A percentile compares a stretch with the other conserved stretches of the same genome.
These are phyloP conservation scores for Trissonchulus sp. DNA, from an alignment of 2,888 invertebrate genomes.

Conservation along the genomic window DNA sequence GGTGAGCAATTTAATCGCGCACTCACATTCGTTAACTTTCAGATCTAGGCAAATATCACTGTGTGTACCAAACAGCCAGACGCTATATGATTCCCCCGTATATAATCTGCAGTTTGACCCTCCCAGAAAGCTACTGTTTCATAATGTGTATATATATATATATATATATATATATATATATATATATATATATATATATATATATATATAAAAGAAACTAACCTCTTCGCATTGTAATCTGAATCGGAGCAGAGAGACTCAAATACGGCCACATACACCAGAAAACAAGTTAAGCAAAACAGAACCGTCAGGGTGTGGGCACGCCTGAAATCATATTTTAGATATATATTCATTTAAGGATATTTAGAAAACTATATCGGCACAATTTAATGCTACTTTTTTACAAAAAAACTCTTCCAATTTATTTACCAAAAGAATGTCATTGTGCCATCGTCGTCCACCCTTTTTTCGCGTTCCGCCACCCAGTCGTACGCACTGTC, in stretches of 20 bases:
- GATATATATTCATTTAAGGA: no score
- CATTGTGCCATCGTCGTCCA: slow-evolving; percentile 58
- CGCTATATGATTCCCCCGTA: not conserved
- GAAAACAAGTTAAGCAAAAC: slow-evolving; percentile 54
- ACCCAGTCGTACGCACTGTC: not conserved
- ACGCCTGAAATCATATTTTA: slow-evolving; percentile 55
- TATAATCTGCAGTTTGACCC: slow-evolving; percentile 1
- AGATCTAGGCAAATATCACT: not conserved
- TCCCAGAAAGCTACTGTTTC: no score
- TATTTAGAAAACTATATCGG: no score
- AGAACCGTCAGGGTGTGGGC: slow-evolving; percentile 59
- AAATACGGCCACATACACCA: slow-evolving; percentile 58
- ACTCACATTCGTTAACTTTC: not conserved
- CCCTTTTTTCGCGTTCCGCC: slow-evolving; percentile 35
- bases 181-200: no score
- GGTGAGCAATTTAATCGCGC: not conserved
- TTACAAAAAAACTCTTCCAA: no score
- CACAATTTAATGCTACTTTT: not conserved
- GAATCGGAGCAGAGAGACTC: slow-evolving; percentile 54
- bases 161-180: no score
- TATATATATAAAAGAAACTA: no score
- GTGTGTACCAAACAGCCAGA: not conserved
- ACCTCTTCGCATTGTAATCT: slow-evolving; percentile 58
- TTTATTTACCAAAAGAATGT: slow-evolving; percentile 58
- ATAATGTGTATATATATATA: no score